Evolutionary conservation across 2,797 vertebrate species (phyloP), one percentile per base, ranked within the genome.

Genomic region (Amazona ochrocephala): DNA sequence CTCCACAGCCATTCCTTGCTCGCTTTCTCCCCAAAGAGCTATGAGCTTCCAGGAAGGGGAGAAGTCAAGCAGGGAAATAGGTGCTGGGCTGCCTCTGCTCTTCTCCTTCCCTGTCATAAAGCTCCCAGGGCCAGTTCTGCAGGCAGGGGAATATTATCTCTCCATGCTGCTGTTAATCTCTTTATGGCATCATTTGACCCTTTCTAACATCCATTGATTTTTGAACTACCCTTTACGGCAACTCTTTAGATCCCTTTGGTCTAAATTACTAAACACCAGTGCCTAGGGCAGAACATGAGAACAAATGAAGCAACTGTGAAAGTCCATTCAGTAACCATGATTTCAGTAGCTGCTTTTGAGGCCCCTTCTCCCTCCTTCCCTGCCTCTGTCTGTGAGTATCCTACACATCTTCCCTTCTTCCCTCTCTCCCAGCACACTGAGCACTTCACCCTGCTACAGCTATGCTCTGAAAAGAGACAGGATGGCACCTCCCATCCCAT

Each of bases 181-280:
- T 94, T 95, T 96, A 91, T 94, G 79, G 90, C 89, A 96, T 90
- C 82, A 68, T 93, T 96, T 95, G 95, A 95, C 96, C 94, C 95
- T 87, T 96, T 95, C 77, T 77, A 94, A 90, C 89, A 87, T 72
- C 73, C 93, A 97, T 93, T 94, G 87, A 96, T 97, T 97, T 96
- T 94, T 95, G 65, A 90, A 92, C 94, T 94, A 83, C 76, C 75
- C 88, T 97, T 96, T 95, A 89, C 0, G 0, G 84, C 86, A 87
- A 91, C 23, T 48, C 84, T 80, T 93, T 77, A 87, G 93, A 77
- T 93, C 83, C 72, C 67, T 94, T 95, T 90, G 83, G 91, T 82
- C 81, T 94, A 95, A 96, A 96, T 95, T 85, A 94, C 92, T 73
- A 71, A 96, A 94, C 86, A 82, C 62, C 85, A 70, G 77, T 20